Conservation (phyloP, 2,113 vertebrate species). For the Microtus montanus region DNA sequence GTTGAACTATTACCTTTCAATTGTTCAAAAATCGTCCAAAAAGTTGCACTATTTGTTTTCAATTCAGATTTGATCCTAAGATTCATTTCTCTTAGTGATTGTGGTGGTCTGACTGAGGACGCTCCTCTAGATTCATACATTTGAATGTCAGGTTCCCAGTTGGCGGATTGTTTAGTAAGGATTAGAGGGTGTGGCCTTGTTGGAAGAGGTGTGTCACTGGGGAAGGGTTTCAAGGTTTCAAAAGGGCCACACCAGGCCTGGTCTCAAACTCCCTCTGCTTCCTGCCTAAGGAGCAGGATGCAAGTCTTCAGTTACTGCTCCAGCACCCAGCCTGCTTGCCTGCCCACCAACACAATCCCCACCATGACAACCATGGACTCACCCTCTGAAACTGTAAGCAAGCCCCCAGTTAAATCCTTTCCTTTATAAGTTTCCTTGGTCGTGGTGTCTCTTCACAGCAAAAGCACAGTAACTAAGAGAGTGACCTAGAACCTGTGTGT, state of each 20-base stretch:
- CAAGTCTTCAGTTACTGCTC: background rate
- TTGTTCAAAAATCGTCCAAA: background rate
- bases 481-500: no score
- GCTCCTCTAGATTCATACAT: background rate
- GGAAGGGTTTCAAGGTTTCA: background rate
- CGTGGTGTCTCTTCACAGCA: background rate
- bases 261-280: background rate
- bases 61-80: background rate
- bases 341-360: background rate
- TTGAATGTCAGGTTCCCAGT: background rate
- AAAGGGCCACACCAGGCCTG: background rate
- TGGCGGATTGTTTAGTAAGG: background rate
- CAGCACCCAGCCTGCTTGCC: background rate
- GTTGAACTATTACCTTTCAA: background rate
- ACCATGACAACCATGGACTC: background rate
- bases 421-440: background rate
- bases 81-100: background rate
- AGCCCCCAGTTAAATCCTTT: background rate
- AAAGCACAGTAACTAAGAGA: no score
- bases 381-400: background rate
- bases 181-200: background rate
- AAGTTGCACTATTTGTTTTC: background rate
- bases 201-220: background rate
- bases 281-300: background rate
- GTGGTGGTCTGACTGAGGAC: background rate